Evolutionary conservation across 2,113 vertebrate genomes (phyloP).

Genomic region (Zosterops borbonicus): DNA sequence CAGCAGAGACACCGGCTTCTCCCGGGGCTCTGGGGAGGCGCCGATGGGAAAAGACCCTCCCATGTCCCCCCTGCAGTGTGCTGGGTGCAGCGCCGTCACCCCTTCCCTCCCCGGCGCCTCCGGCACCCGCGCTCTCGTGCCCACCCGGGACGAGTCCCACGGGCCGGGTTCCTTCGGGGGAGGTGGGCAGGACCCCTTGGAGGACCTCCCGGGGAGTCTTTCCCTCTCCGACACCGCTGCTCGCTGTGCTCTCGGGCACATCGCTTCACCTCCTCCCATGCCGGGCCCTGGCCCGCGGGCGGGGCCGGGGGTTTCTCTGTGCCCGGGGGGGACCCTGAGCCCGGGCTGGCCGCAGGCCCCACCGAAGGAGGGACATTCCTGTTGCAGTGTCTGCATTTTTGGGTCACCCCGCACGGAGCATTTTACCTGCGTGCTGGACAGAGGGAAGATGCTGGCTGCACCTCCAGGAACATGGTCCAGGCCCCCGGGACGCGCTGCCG

Average conservation of each 20-base stretch:
- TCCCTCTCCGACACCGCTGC: not conserved
- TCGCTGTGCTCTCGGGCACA: not conserved
- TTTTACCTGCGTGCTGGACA: not conserved
- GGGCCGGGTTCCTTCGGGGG: not conserved
- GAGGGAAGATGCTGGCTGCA: not conserved
- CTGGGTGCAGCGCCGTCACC: not conserved
- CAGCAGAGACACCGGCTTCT: not conserved
- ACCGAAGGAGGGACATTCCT: not conserved
- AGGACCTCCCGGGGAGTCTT: not conserved
- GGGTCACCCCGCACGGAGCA: not conserved
- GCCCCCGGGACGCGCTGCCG: not conserved
- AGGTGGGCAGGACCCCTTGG: not conserved
- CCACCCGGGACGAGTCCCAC: not conserved
- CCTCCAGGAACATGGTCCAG: not conserved
- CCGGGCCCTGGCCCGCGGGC: not conserved
- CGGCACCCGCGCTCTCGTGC: not conserved
- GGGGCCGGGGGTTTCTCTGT: not conserved
- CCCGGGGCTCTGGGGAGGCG: constrained; percentile 29
- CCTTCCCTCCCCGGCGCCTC: not conserved
- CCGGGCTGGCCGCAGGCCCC: not conserved
- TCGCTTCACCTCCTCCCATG: not conserved
- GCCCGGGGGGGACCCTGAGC: not conserved
- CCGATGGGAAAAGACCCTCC: constrained; percentile 34
- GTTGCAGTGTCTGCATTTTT: not conserved
- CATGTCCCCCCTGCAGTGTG: constrained; percentile 28